A percentile compares a stretch with the other conserved stretches of the same genome.
Evolutionary conservation across 2,888 invertebrate species (phyloP).

Genomic region (Ophion ellenae): DNA sequence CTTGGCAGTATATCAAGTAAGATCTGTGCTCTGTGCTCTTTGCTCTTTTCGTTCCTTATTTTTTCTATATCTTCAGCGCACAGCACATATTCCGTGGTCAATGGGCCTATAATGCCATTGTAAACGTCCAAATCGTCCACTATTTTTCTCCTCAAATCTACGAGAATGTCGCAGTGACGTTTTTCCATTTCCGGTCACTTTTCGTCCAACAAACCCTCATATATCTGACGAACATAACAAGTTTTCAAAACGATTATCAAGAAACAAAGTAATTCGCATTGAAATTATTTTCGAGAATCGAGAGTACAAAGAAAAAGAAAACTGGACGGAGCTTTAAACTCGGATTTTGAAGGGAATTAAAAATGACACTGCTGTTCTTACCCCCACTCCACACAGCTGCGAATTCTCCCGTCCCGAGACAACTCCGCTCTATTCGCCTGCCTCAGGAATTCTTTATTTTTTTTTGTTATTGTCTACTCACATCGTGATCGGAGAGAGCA

Average conservation of each 20-base stretch:
- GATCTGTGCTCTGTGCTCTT: constrained; percentile 72
- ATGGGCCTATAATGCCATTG: constrained; percentile 76
- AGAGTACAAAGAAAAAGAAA: constrained; percentile 22
- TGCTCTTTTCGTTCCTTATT: constrained; percentile 71
- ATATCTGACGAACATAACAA: constrained; percentile 6
- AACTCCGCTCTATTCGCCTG: not conserved
- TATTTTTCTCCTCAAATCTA: constrained; percentile 69
- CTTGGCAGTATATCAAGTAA: constrained; percentile 78
- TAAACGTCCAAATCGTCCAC: constrained; percentile 77
- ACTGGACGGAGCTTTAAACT: not conserved
- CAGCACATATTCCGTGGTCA: constrained; percentile 75
- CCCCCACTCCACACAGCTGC: constrained; percentile 2
- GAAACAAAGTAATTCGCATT: not conserved
- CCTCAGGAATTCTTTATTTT: not conserved
- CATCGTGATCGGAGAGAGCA: constrained; percentile 27
- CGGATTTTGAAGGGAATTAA: constrained; percentile 9
- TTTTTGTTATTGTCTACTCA: constrained; percentile 39
- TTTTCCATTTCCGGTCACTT: constrained; percentile 73
- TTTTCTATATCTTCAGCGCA: constrained; percentile 72
- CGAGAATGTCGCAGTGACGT: constrained; percentile 74
- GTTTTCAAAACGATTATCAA: not conserved
- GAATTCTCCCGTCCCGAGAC: constrained; percentile 3
- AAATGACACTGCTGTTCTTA: constrained; percentile 9
- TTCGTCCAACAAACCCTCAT: constrained; percentile 2
- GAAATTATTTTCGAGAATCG: not conserved